Evolutionary conservation across 2,113 vertebrate species (phyloP).

Genomic region (Galbula dea): DNA sequence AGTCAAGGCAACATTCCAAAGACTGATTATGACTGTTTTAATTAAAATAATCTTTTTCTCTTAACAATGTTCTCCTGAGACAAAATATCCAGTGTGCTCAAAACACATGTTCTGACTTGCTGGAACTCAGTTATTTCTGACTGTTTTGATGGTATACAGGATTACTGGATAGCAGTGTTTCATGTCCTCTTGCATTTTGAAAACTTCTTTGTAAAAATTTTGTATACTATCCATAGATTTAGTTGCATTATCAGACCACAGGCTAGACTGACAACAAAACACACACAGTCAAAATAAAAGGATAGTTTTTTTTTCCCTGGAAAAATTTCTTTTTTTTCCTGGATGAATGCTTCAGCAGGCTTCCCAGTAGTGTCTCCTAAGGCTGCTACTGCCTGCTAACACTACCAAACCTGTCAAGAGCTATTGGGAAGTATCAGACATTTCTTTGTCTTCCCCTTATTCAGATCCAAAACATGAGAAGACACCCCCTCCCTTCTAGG

Average conservation of each 20-base stretch:
- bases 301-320: not conserved
- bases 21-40: not conserved
- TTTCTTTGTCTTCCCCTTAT: not conserved
- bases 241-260: not conserved
- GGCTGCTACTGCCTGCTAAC: not conserved
- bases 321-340: not conserved
- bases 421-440: not conserved
- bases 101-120: not conserved
- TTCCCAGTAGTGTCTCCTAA: not conserved
- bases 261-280: not conserved
- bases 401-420: not conserved
- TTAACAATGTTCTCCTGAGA: not conserved
- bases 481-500: not conserved
- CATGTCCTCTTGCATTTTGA: not conserved
- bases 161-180: not conserved
- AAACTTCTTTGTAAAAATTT: not conserved
- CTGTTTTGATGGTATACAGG: not conserved
- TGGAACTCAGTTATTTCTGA: not conserved
- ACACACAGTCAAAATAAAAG: not conserved
- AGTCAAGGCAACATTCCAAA: not conserved
- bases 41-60: not conserved
- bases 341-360: not conserved
- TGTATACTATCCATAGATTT: not conserved
- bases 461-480: not conserved
- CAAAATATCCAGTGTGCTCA: not conserved